Evolutionary conservation across 2,888 invertebrate genomes (phyloP), one percentile per base, ranked within the genome.

Genomic region (Polymixis flavicincta): DNA sequence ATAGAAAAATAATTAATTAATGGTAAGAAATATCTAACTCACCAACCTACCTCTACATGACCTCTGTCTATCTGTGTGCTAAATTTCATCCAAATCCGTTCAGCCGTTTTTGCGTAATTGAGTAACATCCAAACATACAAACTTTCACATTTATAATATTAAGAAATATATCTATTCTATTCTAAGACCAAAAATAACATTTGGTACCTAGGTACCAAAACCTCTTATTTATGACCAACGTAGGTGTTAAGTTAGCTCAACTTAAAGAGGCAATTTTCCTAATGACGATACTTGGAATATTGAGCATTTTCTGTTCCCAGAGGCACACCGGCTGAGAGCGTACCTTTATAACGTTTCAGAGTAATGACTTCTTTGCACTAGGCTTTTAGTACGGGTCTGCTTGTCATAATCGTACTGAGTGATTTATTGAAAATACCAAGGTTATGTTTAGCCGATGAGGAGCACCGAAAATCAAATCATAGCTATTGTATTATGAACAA

Each of bases 321-420:
- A 45, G 25, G 71, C 63, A 32, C 28, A 25, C 3, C 1, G 7
- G 0, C 19, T 25, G 78, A 57, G 45, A 71, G 71, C 25, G 78
- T 57, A 14, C 55, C 42, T 13, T 13, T 52, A 50, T 7, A 37
- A 22, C 25, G 13, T 59, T 63, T 61, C 32, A 32, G 7, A 54
- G 28, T 78, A 67, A 80, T 71, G 78, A 80, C 52, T 14, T 82
- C 28, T 25, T 25, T 1, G 11, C 52, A 61, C n/a, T 70, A 32
- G 25, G 52, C 13, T 32, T 63, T 19, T 9, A 42, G 25, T n/a
- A 9, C 19, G 66, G 48, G 32, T 78, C 63, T 67, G 13, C 63
- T 63, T 67, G 37, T 17, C 22, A 22, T 65, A 14, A 9, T 0
- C 28, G 11, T 37, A 52, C 22, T 50, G 0, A 1, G 1, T 32